phyloP scores from a whole-genome alignment of 2,888 invertebrate genomes.

The Linyphia triangularis region DNA sequence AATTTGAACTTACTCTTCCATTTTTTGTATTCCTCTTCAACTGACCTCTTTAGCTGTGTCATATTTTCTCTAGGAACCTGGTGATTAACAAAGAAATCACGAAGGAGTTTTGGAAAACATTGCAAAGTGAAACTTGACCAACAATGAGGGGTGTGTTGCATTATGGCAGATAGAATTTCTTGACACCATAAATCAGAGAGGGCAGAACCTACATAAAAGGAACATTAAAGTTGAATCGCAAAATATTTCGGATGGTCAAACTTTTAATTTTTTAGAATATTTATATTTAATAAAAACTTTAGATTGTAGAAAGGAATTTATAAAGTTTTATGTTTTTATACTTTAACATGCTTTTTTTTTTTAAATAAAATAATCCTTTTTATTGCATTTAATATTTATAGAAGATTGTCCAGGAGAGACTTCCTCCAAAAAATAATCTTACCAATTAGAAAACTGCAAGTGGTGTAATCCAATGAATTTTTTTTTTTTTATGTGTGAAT shows the following conservation, averaged over 20 bases:
- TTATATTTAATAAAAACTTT: neutral
- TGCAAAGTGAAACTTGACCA: slow-evolving; percentile 96
- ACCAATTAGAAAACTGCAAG: no score
- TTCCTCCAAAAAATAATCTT: no score
- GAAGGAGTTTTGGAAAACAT: slow-evolving; percentile 93
- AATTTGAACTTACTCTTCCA: slow-evolving; percentile 84
- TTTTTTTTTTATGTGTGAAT: no score
- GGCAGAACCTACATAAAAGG: slow-evolving; percentile 80
- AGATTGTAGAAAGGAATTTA: no score
- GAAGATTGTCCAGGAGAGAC: no score
- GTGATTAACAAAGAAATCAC: slow-evolving; percentile 90
- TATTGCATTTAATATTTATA: no score
- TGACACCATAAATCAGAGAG: slow-evolving; percentile 90
- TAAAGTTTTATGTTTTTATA: neutral
- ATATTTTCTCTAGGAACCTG: slow-evolving; percentile 93
- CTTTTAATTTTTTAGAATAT: neutral
- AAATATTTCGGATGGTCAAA: slow-evolving; percentile 56
- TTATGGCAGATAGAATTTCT: slow-evolving; percentile 92
- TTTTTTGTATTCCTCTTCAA: slow-evolving; percentile 96
- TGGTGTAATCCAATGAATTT: no score
- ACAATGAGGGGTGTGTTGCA: slow-evolving; percentile 95
- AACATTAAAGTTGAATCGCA: no score
- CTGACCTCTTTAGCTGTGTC: slow-evolving; percentile 81
- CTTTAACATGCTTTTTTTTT: no score
- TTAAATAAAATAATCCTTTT: no score